phyloP scores from a whole-genome alignment of 2,113 vertebrate genomes.

The Coracopsis vasa region DNA sequence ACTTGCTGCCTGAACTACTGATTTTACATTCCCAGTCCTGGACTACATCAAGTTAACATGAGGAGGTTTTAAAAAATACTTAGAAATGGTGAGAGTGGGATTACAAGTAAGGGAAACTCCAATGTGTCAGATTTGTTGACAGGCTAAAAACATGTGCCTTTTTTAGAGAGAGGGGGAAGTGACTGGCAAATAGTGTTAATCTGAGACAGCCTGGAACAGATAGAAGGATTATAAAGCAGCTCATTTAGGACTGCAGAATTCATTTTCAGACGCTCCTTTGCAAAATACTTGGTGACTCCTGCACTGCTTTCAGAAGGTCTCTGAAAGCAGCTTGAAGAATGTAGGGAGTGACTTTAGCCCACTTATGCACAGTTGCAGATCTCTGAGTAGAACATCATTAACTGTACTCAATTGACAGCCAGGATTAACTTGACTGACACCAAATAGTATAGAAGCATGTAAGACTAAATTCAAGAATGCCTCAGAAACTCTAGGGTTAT shows the following conservation, averaged over 20 bases:
- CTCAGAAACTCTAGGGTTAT: not conserved
- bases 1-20: not conserved
- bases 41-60: not conserved
- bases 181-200: constrained; percentile 48
- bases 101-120: not conserved
- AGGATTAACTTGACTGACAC: constrained; percentile 21
- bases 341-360: not conserved
- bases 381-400: constrained; percentile 3
- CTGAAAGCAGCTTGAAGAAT: accelerated
- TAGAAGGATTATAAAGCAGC: constrained; percentile 55
- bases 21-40: not conserved
- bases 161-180: not conserved
- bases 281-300: not conserved
- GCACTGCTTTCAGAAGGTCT: not conserved
- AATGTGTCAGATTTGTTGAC: not conserved
- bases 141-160: constrained; percentile 10
- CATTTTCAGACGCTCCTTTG: constrained; percentile 20
- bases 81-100: not conserved
- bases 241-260: constrained; percentile 34
- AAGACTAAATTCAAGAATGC: not conserved
- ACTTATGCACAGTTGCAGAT: not conserved
- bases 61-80: not conserved
- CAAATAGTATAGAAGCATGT: not conserved
- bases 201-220: constrained; percentile 51
- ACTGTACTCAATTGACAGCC: not conserved